Percentiles rank a stretch among this genome's conserved stretches.
Evolutionary conservation across 2,797 vertebrate genomes (phyloP).

Genomic region (Sebastes minor): DNA sequence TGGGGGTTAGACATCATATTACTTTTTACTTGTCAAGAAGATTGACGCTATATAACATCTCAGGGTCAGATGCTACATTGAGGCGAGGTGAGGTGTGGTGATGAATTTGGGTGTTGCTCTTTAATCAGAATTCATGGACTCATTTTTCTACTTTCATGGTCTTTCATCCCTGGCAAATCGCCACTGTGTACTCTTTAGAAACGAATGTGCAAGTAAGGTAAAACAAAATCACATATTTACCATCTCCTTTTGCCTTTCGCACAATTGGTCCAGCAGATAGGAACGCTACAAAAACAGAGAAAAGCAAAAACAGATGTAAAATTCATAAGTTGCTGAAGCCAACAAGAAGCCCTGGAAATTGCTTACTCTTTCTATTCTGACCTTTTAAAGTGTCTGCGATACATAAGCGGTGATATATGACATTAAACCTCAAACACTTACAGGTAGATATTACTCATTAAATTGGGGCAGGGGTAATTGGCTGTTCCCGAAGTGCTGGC

Average conservation of each 20-base stretch:
- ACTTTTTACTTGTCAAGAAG: neutral
- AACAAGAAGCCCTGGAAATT: conserved; percentile 30
- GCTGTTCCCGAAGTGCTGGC: conserved; percentile 48
- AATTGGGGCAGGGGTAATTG: conserved; percentile 53
- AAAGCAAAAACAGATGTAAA: conserved; percentile 38
- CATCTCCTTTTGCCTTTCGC: conserved; percentile 67
- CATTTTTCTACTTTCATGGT: neutral
- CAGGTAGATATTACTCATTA: conserved; percentile 40
- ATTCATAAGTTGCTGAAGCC: conserved; percentile 43
- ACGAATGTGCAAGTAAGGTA: neutral
- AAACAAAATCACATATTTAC: conserved; percentile 55
- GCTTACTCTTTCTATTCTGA: conserved; percentile 44
- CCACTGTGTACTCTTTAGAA: neutral
- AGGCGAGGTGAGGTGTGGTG: neutral
- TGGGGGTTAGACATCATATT: neutral
- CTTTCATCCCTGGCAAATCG: neutral
- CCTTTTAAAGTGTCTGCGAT: conserved; percentile 30
- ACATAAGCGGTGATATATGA: conserved; percentile 43
- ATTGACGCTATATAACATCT: neutral
- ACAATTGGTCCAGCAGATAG: conserved; percentile 78
- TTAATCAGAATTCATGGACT: neutral
- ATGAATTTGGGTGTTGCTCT: neutral
- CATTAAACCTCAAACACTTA: conserved; percentile 65
- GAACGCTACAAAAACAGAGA: conserved; percentile 63
- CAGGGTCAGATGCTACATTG: neutral